Evolutionary conservation across 2,888 invertebrate species (phyloP).

Genomic region (Drosophila subquinaria): DNA sequence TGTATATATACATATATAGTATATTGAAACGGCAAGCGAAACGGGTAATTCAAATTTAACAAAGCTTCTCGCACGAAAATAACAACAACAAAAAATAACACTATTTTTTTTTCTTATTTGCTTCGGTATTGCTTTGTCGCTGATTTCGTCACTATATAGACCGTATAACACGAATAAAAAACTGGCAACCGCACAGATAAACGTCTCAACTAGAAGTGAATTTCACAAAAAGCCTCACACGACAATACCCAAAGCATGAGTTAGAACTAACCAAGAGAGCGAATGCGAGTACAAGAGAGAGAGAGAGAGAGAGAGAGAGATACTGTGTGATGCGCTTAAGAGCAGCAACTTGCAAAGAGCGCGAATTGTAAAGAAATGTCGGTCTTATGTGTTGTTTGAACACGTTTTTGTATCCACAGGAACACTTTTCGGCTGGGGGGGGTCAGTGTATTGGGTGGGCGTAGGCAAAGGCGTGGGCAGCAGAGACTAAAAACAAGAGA

Average conservation of each 20-base stretch:
- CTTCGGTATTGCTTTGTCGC: slow-evolving; percentile 44
- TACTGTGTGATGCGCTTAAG: slow-evolving; percentile 26
- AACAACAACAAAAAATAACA: slow-evolving; percentile 56
- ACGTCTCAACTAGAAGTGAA: slow-evolving; percentile 83
- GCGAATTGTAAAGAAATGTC: slow-evolving; percentile 8
- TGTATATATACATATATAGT: slow-evolving; percentile 12
- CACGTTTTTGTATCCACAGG: slow-evolving; percentile 36
- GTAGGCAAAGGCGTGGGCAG: slow-evolving; percentile 62
- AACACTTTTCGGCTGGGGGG: slow-evolving; percentile 5
- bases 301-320: slow-evolving; percentile 4
- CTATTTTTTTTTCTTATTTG: slow-evolving; percentile 36
- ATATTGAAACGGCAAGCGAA: slow-evolving; percentile 44
- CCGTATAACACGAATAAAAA: slow-evolving; percentile 43
- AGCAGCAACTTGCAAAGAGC: slow-evolving; percentile 24
- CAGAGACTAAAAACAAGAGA: background rate
- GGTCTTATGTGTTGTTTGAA: slow-evolving; percentile 24
- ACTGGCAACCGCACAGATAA: slow-evolving; percentile 77
- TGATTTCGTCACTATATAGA: slow-evolving; percentile 45
- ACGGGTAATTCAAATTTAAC: slow-evolving; percentile 64
- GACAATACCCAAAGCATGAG: slow-evolving; percentile 61
- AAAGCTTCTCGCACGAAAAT: slow-evolving; percentile 49
- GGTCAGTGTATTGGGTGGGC: slow-evolving; percentile 28
- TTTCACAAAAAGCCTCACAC: slow-evolving; percentile 53
- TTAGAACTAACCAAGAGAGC: slow-evolving; percentile 58
- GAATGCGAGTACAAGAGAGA: background rate